phyloP scores from a whole-genome alignment of 2,888 invertebrate genomes.

The Lordiphosa andalusiaca region DNA sequence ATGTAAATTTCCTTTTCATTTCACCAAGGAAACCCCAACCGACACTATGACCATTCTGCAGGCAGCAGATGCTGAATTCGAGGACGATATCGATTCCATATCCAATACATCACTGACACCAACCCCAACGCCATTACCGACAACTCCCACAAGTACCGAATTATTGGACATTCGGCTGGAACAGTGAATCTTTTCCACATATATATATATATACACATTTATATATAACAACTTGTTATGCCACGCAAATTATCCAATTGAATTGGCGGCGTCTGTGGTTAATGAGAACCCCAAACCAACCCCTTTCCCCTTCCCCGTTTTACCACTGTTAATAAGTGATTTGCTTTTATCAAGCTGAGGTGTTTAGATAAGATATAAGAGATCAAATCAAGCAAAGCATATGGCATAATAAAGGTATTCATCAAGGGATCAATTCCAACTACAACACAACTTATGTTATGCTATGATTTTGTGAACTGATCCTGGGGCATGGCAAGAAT shows the following conservation, averaged over 20 bases:
- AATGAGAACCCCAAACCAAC: conserved; percentile 18
- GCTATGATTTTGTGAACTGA: too few relatives aligned
- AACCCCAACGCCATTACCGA: conserved; percentile 64
- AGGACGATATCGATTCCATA: conserved; percentile 71
- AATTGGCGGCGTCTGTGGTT: conserved; percentile 55
- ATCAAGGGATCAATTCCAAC: conserved; percentile 10
- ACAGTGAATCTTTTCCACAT: conserved; percentile 31
- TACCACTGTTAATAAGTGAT: conserved; percentile 28
- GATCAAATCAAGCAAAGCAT: too few relatives aligned
- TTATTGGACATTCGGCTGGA: conserved; percentile 13
- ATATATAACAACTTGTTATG: conserved; percentile 34
- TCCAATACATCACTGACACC: conserved; percentile 69
- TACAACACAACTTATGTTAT: too few relatives aligned
- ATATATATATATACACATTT: conserved; percentile 30
- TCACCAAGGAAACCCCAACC: conserved; percentile 77
- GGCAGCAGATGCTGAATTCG: conserved; percentile 68
- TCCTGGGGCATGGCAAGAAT: too few relatives aligned
- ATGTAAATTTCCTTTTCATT: neutral
- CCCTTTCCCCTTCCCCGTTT: conserved; percentile 10
- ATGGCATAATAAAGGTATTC: conserved; percentile 1
- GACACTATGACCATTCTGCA: conserved; percentile 74
- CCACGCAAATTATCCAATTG: conserved; percentile 54
- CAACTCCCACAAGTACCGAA: conserved; percentile 19
- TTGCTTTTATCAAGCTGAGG: neutral
- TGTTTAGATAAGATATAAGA: neutral